A percentile compares a stretch with the other conserved stretches of the same genome.
Conservation (phyloP, 2,113 vertebrate genomes). For the Prunella himalayana region DNA sequence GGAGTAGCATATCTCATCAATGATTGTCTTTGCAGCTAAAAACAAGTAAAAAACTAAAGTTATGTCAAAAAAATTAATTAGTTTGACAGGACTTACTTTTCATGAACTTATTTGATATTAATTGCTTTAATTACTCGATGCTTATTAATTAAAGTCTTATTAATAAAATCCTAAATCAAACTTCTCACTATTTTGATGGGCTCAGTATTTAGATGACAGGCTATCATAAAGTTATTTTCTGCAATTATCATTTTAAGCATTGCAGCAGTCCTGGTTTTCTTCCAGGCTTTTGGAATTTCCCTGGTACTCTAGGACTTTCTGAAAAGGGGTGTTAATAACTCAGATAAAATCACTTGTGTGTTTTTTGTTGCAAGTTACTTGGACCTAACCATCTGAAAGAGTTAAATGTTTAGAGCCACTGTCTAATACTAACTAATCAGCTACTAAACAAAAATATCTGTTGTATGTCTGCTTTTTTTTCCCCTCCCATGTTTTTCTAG, state of each 20-base stretch:
- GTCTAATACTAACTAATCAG: not conserved
- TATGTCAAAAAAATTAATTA: slow-evolving; percentile 33
- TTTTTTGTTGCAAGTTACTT: not conserved
- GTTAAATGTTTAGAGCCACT: not conserved
- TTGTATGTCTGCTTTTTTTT: not conserved
- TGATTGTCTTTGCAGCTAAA: slow-evolving; percentile 14
- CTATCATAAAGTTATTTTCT: slow-evolving; percentile 35
- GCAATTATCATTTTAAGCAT: not conserved
- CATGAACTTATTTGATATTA: slow-evolving; percentile 50
- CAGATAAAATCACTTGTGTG: not conserved
- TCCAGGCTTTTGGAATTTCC: not conserved
- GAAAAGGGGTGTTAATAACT: not conserved
- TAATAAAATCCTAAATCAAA: slow-evolving; percentile 32
- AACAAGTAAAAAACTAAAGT: slow-evolving; percentile 1
- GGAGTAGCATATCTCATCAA: not conserved
- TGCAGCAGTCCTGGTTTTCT: not conserved
- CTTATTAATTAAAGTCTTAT: slow-evolving; percentile 53
- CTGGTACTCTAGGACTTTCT: not conserved
- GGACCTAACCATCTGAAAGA: not conserved
- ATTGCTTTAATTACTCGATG: slow-evolving; percentile 55
- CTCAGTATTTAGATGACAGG: slow-evolving; percentile 16
- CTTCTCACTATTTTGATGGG: slow-evolving; percentile 28
- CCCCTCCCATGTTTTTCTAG: rapidly evolving
- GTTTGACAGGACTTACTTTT: slow-evolving; percentile 55
- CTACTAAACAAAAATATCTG: not conserved